A percentile compares a stretch with the other conserved stretches of the same genome.
These are phyloP conservation scores for Alcedo quadribrachys DNA, from an alignment of 2,797 vertebrate species.

Conservation along the genomic window DNA sequence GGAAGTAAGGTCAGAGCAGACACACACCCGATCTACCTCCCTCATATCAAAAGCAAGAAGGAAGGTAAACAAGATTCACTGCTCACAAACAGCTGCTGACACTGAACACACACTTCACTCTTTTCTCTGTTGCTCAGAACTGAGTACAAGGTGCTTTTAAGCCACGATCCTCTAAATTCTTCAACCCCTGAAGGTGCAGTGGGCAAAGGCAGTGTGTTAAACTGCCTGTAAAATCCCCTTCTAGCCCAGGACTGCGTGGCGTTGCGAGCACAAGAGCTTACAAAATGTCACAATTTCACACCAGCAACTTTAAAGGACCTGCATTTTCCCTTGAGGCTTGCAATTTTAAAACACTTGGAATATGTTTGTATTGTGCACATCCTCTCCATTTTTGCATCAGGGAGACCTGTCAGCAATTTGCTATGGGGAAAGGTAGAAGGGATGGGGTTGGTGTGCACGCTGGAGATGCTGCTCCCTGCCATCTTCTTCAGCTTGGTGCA, in stretches of 20 bases:
- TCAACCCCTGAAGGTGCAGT: background rate
- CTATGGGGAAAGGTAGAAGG: background rate
- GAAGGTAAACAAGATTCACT: background rate
- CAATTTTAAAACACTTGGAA: background rate
- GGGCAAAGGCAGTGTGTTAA: background rate
- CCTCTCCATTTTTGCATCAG: background rate
- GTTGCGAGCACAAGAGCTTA: background rate
- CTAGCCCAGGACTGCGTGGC: background rate
- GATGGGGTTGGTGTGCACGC: too few species aligned
- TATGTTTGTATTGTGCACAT: background rate
- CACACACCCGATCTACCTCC: fast-evolving
- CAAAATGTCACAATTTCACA: background rate
- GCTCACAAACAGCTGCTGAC: background rate
- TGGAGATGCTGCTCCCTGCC: background rate
- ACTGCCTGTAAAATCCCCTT: background rate
- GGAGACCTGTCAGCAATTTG: background rate
- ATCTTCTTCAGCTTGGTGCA: too few species aligned
- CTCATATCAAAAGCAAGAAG: background rate
- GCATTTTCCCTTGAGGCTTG: background rate
- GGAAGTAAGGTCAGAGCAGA: background rate
- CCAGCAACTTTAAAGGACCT: background rate
- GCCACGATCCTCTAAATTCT: background rate
- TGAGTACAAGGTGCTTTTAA: background rate
- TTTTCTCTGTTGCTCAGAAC: background rate
- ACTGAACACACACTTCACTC: background rate